phyloP scores from a whole-genome alignment of 2,113 vertebrate genomes.

The Podarcis cretensis region DNA sequence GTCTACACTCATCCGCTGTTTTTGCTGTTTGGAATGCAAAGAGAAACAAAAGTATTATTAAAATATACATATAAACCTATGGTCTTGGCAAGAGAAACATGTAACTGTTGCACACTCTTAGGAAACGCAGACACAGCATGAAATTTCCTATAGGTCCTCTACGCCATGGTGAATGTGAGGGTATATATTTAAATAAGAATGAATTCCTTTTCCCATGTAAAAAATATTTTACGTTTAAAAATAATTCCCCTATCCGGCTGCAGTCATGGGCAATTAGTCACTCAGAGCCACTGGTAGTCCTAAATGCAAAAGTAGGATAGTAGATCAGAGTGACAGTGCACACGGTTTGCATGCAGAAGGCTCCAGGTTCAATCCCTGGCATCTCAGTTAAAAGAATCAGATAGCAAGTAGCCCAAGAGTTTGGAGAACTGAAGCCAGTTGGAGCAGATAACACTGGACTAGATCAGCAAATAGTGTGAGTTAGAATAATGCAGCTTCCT shows the following conservation, averaged over 20 bases:
- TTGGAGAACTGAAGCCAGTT: no score
- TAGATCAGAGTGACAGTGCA: background rate
- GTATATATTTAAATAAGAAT: background rate
- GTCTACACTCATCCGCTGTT: constrained; percentile 24
- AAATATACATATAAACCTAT: background rate
- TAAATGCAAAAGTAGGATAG: background rate
- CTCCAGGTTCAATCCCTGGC: no score
- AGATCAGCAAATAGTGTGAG: no score
- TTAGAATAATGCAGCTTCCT: no score
- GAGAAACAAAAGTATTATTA: constrained; percentile 21
- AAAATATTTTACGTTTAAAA: background rate
- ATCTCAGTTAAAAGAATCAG: no score
- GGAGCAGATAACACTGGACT: no score
- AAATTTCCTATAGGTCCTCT: constrained; percentile 5
- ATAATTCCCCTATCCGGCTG: background rate
- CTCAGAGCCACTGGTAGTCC: background rate
- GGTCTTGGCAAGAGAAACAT: background rate
- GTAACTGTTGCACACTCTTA: fast-evolving
- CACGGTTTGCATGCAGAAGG: no score
- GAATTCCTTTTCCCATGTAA: background rate
- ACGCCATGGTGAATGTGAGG: constrained; percentile 19
- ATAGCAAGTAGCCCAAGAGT: no score
- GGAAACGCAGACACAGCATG: constrained; percentile 18
- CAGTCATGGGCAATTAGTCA: background rate
- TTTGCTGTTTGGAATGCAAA: background rate